A percentile compares a stretch with the other conserved stretches of the same genome.
These are phyloP conservation scores for Mormyrus iriodes DNA, from an alignment of 2,113 vertebrate genomes.

Conservation along the genomic window DNA sequence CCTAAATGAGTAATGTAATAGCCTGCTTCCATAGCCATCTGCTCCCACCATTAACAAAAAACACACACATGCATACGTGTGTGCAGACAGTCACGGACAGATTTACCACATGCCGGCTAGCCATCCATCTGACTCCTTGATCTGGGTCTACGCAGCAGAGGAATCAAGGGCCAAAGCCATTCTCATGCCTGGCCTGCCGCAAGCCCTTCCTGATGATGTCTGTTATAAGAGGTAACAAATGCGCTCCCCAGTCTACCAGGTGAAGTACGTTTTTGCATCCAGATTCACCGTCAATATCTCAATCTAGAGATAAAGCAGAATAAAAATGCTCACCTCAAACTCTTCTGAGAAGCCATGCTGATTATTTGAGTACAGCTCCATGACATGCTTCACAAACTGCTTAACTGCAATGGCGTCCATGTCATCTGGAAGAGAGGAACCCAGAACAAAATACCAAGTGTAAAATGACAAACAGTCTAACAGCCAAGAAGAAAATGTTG, in stretches of 20 bases:
- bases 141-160: neutral
- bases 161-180: neutral
- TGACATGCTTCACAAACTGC: constrained; percentile 91
- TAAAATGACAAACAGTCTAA: neutral
- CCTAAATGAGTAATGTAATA: constrained; percentile 46
- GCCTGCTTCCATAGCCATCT: constrained; percentile 52
- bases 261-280: neutral
- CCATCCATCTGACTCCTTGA: neutral
- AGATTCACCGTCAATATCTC: neutral
- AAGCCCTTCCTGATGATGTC: too few species aligned
- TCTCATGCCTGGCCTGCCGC: neutral
- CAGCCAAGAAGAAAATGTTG: neutral
- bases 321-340: constrained; percentile 77
- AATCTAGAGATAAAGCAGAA: neutral
- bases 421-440: constrained; percentile 73
- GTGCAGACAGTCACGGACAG: neutral
- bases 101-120: neutral
- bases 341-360: constrained; percentile 93
- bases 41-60: constrained; percentile 43
- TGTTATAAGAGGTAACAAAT: neutral
- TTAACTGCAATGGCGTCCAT: constrained; percentile 93
- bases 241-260: neutral
- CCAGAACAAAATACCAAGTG: neutral
- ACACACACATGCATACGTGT: constrained; percentile 15
- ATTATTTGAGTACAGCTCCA: constrained; percentile 91